A percentile compares a stretch with the other conserved stretches of the same genome.
Evolutionary conservation across 1,140 invertebrate genomes (phyloP).

Genomic region (Drosophila willistoni): DNA sequence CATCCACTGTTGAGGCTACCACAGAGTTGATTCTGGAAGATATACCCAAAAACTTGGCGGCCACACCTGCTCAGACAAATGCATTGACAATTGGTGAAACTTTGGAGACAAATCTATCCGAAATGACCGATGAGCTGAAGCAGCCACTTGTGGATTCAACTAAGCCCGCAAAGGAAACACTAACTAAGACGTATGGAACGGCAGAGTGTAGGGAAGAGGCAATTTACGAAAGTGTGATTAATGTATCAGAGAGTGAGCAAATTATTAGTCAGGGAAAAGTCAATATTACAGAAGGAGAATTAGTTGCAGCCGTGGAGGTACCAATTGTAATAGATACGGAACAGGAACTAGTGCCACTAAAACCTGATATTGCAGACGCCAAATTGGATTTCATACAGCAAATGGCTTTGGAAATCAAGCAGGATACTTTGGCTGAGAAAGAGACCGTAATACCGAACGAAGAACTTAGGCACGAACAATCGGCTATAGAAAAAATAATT

Average conservation of each 20-base stretch:
- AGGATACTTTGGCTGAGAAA: slow-evolving; percentile 49
- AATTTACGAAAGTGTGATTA: slow-evolving; percentile 39
- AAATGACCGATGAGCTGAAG: slow-evolving; percentile 40
- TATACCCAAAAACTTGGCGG: slow-evolving; percentile 32
- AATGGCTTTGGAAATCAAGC: slow-evolving; percentile 50
- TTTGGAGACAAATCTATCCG: slow-evolving; percentile 39
- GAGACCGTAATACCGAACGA: slow-evolving; percentile 23
- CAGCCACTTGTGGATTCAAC: slow-evolving; percentile 21
- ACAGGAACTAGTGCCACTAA: slow-evolving; percentile 5
- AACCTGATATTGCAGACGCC: slow-evolving; percentile 35
- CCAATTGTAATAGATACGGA: slow-evolving; percentile 52
- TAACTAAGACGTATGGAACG: slow-evolving; percentile 35
- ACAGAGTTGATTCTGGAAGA: slow-evolving; percentile 4
- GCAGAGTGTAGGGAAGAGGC: slow-evolving; percentile 41
- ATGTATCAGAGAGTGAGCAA: slow-evolving; percentile 10
- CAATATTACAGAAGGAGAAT: slow-evolving; percentile 77
- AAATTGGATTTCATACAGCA: slow-evolving; percentile 59
- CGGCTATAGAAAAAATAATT: slow-evolving; percentile 25
- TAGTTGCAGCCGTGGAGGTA: slow-evolving; percentile 50
- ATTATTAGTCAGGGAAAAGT: slow-evolving; percentile 34
- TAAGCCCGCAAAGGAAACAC: slow-evolving; percentile 41
- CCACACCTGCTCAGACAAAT: slow-evolving; percentile 26
- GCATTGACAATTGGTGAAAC: slow-evolving; percentile 54
- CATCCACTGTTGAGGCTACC: slow-evolving; percentile 31
- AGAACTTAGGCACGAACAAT: slow-evolving; percentile 13